These are phyloP conservation scores for Magallana nippona DNA, from an alignment of 2,888 invertebrate genomes.

Conservation along the genomic window DNA sequence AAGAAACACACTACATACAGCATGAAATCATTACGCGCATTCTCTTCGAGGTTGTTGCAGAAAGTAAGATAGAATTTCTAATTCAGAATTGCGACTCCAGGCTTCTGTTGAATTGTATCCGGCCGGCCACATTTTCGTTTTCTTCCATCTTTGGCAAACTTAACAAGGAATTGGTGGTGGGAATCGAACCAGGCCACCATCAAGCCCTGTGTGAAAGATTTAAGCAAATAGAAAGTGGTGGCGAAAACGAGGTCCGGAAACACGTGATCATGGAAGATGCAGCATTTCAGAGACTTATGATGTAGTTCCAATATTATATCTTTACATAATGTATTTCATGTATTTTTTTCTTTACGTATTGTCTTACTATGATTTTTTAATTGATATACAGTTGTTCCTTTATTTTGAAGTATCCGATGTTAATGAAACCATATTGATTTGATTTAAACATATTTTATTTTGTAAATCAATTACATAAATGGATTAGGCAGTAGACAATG, in stretches of 20 bases:
- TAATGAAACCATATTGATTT: no score
- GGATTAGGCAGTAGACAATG: no score
- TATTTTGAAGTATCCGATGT: no score
- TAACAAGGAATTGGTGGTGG: slow-evolving; percentile 1
- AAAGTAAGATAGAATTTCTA: not conserved
- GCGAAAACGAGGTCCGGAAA: slow-evolving; percentile 6
- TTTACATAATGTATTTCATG: not conserved
- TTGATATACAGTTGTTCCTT: no score
- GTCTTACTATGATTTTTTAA: not conserved
- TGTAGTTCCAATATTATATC: not conserved
- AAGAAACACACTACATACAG: not conserved
- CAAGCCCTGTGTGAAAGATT: slow-evolving; percentile 5
- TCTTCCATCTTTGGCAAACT: not conserved
- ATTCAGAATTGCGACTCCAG: slow-evolving; percentile 3
- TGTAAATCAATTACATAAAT: no score
- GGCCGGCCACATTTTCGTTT: not conserved
- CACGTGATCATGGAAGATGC: slow-evolving; percentile 28
- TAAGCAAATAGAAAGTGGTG: not conserved
- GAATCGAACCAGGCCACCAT: not conserved
- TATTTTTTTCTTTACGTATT: not conserved
- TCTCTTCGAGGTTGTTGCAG: not conserved
- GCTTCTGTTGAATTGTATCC: not conserved
- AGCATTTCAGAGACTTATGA: slow-evolving; percentile 15
- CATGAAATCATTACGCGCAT: slow-evolving; percentile 10
- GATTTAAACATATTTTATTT: no score